Evolutionary conservation across 2,797 vertebrate genomes (phyloP).

Genomic region (Denticeps clupeoides): DNA sequence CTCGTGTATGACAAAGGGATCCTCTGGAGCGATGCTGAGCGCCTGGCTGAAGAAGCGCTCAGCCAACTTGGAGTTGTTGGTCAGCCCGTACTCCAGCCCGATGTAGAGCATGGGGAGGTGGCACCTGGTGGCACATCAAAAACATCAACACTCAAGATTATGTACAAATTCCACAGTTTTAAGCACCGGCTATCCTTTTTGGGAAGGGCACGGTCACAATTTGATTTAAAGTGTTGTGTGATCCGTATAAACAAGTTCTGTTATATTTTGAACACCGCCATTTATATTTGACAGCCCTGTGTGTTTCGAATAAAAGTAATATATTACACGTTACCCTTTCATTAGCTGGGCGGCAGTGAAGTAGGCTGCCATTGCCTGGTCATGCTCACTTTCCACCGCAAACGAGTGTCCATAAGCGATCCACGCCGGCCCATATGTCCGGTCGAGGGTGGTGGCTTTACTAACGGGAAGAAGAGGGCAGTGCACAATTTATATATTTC

Average conservation of each 20-base stretch:
- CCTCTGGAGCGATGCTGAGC: constrained; percentile 91
- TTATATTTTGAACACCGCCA: not conserved
- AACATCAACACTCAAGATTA: not conserved
- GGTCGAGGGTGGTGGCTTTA: constrained; percentile 92
- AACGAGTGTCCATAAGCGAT: constrained; percentile 97
- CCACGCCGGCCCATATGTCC: constrained; percentile 94
- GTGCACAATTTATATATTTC: not conserved
- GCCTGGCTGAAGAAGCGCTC: constrained; percentile 97
- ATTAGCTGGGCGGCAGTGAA: constrained; percentile 97
- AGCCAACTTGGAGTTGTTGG: constrained; percentile 96
- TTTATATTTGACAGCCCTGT: no score
- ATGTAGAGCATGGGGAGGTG: constrained; percentile 98
- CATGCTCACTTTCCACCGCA: constrained; percentile 95
- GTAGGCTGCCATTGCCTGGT: constrained; percentile 97
- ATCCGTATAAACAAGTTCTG: not conserved
- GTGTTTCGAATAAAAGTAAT: not conserved
- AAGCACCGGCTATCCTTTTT: no score
- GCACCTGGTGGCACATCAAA: constrained; percentile 57
- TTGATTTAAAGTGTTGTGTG: no score
- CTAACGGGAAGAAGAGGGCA: no score
- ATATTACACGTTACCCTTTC: constrained; percentile 74
- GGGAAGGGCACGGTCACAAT: no score
- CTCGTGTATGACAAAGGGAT: constrained; percentile 97
- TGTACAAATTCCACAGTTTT: no score
- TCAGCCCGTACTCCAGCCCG: constrained; percentile 92